A percentile compares a stretch with the other conserved stretches of the same genome.
These are phyloP conservation scores for Enteromius viviparus DNA, from an alignment of 2,797 vertebrate genomes.

Conservation along the genomic window DNA sequence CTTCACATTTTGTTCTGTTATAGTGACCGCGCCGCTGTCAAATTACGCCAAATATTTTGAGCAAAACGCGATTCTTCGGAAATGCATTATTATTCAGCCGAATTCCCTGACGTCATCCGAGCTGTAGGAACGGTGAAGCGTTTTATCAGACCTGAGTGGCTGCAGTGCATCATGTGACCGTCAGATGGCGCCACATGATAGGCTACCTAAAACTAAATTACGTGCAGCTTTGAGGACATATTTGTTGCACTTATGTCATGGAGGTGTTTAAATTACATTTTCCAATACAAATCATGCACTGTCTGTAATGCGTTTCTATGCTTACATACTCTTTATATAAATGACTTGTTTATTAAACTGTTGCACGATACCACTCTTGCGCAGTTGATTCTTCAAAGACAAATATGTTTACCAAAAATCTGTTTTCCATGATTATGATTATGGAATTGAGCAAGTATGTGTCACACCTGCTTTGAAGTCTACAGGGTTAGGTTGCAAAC, in stretches of 20 bases:
- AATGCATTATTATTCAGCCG: background rate
- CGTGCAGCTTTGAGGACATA: background rate
- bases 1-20: slow-evolving; percentile 8
- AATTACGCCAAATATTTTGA: background rate
- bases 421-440: slow-evolving; percentile 9
- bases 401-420: background rate
- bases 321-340: background rate
- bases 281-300: background rate
- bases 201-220: background rate
- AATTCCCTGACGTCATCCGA: background rate
- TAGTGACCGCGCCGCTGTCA: background rate
- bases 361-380: background rate
- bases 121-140: background rate
- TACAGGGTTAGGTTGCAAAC: background rate
- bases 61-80: background rate
- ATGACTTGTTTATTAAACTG: background rate
- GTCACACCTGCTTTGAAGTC: slow-evolving; percentile 6
- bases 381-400: background rate
- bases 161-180: slow-evolving; percentile 55
- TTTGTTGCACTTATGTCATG: background rate
- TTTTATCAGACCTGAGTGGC: background rate
- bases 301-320: background rate
- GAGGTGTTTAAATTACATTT: background rate
- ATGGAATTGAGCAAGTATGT: slow-evolving; percentile 19
- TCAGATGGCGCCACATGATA: slow-evolving; percentile 72